phyloP scores from a whole-genome alignment of 2,888 invertebrate species.

The Mesorhabditis sp. region DNA sequence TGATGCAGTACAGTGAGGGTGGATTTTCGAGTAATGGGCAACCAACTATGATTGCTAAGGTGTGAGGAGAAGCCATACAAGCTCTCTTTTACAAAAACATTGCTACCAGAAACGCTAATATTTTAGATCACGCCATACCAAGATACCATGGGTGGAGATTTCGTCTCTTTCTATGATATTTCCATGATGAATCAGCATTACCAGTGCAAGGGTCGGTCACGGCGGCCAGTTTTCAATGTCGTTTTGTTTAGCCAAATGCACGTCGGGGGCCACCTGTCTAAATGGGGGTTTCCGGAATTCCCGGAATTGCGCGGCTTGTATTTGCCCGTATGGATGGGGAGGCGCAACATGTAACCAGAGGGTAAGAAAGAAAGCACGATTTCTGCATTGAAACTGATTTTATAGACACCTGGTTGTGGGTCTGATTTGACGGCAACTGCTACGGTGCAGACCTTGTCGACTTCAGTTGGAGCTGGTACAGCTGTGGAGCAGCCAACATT shows the following conservation, averaged over 20 bases:
- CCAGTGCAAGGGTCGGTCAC: constrained; percentile 16
- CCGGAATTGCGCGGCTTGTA: constrained; percentile 37
- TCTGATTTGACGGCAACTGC: constrained; percentile 5
- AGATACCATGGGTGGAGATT: constrained; percentile 24
- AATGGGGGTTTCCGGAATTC: constrained; percentile 49
- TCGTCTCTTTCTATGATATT: constrained; percentile 20
- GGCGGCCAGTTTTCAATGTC: too few species aligned
- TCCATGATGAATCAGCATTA: constrained; percentile 24
- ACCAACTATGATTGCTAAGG: constrained; percentile 15
- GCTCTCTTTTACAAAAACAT: too few species aligned
- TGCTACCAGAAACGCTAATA: too few species aligned
- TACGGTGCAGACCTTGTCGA: not conserved
- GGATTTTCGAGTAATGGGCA: constrained; percentile 11
- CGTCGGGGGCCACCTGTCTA: constrained; percentile 26
- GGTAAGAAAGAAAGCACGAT: constrained; percentile 13
- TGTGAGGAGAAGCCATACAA: too few species aligned
- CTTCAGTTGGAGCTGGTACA: not conserved
- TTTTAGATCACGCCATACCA: constrained; percentile 10
- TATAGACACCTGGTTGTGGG: constrained; percentile 8
- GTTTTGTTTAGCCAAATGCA: not conserved
- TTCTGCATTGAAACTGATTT: not conserved
- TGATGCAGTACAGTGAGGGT: constrained; percentile 26
- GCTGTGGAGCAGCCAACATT: not conserved
- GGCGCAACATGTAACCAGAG: constrained; percentile 30
- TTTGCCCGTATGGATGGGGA: constrained; percentile 52